Evolutionary conservation across 1,140 invertebrate genomes (phyloP).

Genomic region (Anoplophora glabripennis): DNA sequence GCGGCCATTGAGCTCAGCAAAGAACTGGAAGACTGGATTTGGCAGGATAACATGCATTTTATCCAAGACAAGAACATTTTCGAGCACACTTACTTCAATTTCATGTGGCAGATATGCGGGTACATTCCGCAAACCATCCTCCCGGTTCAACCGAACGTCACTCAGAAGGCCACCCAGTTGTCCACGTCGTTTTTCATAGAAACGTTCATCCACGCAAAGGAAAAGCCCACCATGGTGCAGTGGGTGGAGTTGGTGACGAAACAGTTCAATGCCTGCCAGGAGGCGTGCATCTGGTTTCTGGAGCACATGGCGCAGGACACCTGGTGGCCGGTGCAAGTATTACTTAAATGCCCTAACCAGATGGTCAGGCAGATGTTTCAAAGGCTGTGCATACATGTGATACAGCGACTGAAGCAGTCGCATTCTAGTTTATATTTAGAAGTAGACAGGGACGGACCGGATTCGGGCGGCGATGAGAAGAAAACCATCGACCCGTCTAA

Average conservation of each 20-base stretch:
- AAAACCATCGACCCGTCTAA: slow-evolving; percentile 59
- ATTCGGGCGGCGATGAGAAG: slow-evolving; percentile 55
- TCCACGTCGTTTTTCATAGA: slow-evolving; percentile 94
- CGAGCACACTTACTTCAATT: slow-evolving; percentile 93
- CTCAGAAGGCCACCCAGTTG: slow-evolving; percentile 80
- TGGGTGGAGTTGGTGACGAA: slow-evolving; percentile 95
- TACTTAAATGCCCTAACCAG: slow-evolving; percentile 94
- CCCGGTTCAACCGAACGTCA: slow-evolving; percentile 73
- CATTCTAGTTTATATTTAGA: slow-evolving; percentile 73
- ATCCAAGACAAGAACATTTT: slow-evolving; percentile 94
- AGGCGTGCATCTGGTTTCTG: slow-evolving; percentile 89
- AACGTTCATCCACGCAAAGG: slow-evolving; percentile 95
- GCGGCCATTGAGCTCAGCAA: slow-evolving; percentile 64
- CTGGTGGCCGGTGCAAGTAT: slow-evolving; percentile 89
- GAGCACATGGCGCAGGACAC: slow-evolving; percentile 89
- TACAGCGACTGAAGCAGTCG: slow-evolving; percentile 73
- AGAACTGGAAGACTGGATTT: slow-evolving; percentile 87
- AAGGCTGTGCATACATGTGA: slow-evolving; percentile 89
- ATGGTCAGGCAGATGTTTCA: slow-evolving; percentile 94
- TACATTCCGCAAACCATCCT: slow-evolving; percentile 86
- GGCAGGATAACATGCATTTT: slow-evolving; percentile 94
- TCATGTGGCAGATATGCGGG: slow-evolving; percentile 94
- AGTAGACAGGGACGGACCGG: slow-evolving; percentile 53
- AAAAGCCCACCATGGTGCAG: slow-evolving; percentile 95
- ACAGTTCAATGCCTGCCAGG: slow-evolving; percentile 87